Conservation (phyloP, 2,113 vertebrate species). For the Tautogolabrus adspersus region DNA sequence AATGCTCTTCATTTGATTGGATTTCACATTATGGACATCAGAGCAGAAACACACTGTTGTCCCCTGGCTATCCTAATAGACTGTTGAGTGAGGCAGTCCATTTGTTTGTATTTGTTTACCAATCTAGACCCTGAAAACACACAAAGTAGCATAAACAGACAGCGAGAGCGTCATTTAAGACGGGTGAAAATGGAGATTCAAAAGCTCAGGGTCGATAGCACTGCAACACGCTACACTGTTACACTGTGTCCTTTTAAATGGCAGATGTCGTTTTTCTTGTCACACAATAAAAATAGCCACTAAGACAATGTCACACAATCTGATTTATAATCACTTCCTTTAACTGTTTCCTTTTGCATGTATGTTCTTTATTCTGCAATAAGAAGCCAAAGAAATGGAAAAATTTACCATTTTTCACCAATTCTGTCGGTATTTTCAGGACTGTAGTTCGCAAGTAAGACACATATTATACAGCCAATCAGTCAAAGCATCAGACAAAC, state of each 20-base stretch:
- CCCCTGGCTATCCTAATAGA: constrained; percentile 83
- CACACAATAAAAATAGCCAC: constrained; percentile 2
- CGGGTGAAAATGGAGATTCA: constrained; percentile 74
- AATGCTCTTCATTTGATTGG: constrained; percentile 86
- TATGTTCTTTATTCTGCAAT: background rate
- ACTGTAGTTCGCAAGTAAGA: background rate
- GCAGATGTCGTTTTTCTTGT: constrained; percentile 3
- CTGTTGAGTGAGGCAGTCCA: constrained; percentile 80
- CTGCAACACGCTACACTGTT: constrained; percentile 39
- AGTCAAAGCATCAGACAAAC: constrained; percentile 8
- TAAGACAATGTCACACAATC: constrained; percentile 17
- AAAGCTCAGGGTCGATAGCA: constrained; percentile 45
- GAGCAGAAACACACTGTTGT: constrained; percentile 80
- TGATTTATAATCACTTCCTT: background rate
- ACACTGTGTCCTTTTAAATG: constrained; percentile 25
- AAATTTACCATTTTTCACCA: background rate
- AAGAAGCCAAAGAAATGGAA: background rate
- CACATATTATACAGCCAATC: background rate
- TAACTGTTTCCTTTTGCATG: background rate
- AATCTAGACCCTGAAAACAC: constrained; percentile 76
- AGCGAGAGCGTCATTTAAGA: constrained; percentile 59
- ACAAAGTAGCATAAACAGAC: constrained; percentile 71
- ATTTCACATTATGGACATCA: constrained; percentile 85
- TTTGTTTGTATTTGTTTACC: constrained; percentile 82
- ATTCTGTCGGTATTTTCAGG: background rate